These are phyloP conservation scores for Drosophila stalkeri DNA, from an alignment of 2,888 invertebrate species.

Conservation along the genomic window DNA sequence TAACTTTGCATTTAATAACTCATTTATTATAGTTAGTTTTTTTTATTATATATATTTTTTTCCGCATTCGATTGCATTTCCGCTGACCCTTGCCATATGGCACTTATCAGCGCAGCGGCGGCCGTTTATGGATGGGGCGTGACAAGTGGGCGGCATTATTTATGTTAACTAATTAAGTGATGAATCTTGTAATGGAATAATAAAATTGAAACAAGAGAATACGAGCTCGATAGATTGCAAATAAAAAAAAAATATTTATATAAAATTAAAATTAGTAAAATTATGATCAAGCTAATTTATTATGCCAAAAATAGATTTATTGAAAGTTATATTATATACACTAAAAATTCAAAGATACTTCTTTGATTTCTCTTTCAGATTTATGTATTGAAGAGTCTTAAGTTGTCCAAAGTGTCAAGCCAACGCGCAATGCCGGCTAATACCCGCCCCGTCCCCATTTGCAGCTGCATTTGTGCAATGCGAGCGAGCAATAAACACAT, in stretches of 20 bases:
- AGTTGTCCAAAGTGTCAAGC: neutral
- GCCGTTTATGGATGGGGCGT: conserved; percentile 7
- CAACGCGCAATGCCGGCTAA: conserved; percentile 1
- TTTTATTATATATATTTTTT: conserved; percentile 23
- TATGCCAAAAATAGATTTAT: too few species aligned
- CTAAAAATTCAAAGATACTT: neutral
- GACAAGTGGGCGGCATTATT: conserved; percentile 49
- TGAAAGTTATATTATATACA: too few species aligned
- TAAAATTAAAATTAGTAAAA: neutral
- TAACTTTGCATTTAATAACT: conserved; percentile 14
- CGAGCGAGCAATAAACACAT: conserved; percentile 41
- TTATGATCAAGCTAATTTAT: too few species aligned
- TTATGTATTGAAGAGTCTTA: neutral
- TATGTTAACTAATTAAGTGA: conserved; percentile 44
- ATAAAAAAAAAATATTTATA: neutral
- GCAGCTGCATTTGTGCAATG: conserved; percentile 12
- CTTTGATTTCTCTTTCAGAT: neutral
- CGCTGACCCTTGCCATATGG: conserved; percentile 69
- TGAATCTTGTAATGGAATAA: conserved; percentile 33
- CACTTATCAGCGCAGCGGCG: conserved; percentile 29
- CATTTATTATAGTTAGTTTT: conserved; percentile 11
- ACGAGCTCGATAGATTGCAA: neutral
- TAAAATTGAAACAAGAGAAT: neutral
- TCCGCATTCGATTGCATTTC: conserved; percentile 52
- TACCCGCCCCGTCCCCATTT: too few species aligned